A percentile compares a stretch with the other conserved stretches of the same genome.
Conservation (phyloP, 2,113 vertebrate genomes). For the Empidonax alnorum region DNA sequence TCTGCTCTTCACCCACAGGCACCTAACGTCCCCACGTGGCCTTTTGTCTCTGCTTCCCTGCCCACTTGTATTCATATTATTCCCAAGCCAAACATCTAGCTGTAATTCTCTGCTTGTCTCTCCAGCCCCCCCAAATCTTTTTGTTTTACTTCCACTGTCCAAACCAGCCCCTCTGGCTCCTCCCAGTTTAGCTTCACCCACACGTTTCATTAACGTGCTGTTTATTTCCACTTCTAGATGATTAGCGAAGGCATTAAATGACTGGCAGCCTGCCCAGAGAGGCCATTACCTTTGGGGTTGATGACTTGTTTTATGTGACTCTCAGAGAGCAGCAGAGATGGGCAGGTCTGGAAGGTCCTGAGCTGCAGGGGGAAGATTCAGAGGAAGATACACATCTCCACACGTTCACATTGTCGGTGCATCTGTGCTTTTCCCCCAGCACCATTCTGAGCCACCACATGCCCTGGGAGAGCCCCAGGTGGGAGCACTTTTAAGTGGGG, state of each 20-base stretch:
- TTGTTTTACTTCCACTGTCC: neutral
- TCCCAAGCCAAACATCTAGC: neutral
- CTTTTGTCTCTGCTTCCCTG: neutral
- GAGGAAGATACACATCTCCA: neutral
- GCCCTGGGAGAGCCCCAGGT: neutral
- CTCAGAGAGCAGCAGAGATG: neutral
- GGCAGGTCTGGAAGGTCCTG: neutral
- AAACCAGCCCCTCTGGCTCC: neutral
- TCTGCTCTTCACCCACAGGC: neutral
- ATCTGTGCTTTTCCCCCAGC: neutral
- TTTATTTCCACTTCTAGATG: conserved; percentile 34
- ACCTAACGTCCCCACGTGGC: neutral
- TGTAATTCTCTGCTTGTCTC: neutral
- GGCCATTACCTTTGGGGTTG: conserved; percentile 32
- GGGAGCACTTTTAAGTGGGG: accelerated
- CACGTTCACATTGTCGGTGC: neutral
- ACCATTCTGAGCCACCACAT: accelerated
- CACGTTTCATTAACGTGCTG: conserved; percentile 28
- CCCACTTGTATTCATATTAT: neutral
- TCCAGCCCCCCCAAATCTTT: neutral
- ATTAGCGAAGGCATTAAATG: conserved; percentile 5
- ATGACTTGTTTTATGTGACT: conserved; percentile 10
- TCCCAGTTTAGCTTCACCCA: conserved; percentile 8
- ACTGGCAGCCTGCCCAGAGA: conserved; percentile 37
- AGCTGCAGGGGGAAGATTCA: neutral